phyloP scores from a whole-genome alignment of 2,113 vertebrate species.

The Brevimyrus niger region DNA sequence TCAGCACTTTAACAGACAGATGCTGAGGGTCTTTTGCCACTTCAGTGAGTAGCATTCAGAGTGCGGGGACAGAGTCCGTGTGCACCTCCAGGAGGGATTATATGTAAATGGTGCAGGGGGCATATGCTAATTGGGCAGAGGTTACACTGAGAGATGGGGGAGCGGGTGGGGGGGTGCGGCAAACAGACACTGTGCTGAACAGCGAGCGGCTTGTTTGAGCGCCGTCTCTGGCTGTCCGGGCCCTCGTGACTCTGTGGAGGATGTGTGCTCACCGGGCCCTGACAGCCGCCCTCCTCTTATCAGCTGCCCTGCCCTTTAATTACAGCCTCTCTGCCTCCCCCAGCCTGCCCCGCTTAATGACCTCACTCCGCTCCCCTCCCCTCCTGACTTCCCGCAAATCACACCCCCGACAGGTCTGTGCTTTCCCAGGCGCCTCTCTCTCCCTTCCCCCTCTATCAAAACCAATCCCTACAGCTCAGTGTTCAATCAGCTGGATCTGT shows the following conservation, averaged over 20 bases:
- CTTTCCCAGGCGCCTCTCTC: neutral
- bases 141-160: neutral
- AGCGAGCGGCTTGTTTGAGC: neutral
- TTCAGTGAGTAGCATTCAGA: neutral
- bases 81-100: neutral
- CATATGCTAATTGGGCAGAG: neutral
- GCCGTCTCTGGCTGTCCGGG: neutral
- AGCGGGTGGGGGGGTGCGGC: neutral
- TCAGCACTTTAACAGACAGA: neutral
- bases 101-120: neutral
- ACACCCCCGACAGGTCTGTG: neutral
- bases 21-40: neutral
- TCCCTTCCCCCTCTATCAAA: neutral
- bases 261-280: conserved; percentile 3
- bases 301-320: conserved; percentile 8
- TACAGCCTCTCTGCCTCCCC: neutral
- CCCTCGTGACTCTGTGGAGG: neutral
- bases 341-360: neutral
- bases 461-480: neutral
- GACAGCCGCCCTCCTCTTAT: neutral
- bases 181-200: neutral
- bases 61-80: no score
- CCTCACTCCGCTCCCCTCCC: neutral
- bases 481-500: neutral
- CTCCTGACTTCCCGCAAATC: neutral